Evolutionary conservation across 2,797 vertebrate species (phyloP).

Genomic region (Scyliorhinus canicula): DNA sequence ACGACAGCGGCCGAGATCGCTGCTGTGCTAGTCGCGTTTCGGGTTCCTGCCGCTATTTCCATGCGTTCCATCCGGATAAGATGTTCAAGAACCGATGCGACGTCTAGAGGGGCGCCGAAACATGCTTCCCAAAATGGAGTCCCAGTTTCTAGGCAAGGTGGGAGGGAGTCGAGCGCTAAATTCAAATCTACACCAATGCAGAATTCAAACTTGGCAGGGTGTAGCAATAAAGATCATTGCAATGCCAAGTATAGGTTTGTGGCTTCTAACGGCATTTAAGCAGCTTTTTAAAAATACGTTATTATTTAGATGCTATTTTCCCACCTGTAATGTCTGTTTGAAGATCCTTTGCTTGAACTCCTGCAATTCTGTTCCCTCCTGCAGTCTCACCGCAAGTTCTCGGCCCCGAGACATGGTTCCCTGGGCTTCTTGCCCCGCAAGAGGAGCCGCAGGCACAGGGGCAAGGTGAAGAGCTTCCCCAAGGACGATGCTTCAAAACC

Average conservation of each 20-base stretch:
- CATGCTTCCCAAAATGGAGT: neutral
- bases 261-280: neutral
- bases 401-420: conserved; percentile 90
- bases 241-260: neutral
- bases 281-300: too few relatives aligned
- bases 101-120: neutral
- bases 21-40: too few relatives aligned
- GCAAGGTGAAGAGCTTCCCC: conserved; percentile 97
- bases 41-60: neutral
- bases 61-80: neutral
- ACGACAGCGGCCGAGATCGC: neutral
- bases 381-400: conserved; percentile 96
- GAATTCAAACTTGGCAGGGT: too few relatives aligned
- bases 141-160: neutral
- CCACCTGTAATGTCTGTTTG: neutral
- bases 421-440: conserved; percentile 94
- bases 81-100: neutral
- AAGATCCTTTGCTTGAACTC: neutral
- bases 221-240: neutral
- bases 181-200: too few relatives aligned
- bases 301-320: neutral
- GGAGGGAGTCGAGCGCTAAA: too few relatives aligned
- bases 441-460: conserved; percentile 81
- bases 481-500: conserved; percentile 89
- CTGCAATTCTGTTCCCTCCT: neutral